Conservation (phyloP, 92 coral and sea anemone genomes). For the Actinostola sp. region DNA sequence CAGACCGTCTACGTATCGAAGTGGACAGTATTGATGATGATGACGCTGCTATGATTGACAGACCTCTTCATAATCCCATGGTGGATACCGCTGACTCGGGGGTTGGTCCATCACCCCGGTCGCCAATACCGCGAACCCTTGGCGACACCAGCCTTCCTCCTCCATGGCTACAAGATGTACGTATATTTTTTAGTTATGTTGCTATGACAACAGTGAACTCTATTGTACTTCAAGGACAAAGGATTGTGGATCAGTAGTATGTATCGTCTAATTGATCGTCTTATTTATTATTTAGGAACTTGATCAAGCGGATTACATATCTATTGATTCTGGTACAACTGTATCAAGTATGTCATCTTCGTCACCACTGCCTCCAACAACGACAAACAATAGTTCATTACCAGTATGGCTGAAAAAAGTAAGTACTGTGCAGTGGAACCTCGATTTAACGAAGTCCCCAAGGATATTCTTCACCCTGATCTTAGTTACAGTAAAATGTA, state of each 20-base stretch:
- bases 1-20: slow-evolving; percentile 73
- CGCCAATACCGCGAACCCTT: slow-evolving; percentile 72
- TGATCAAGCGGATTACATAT: slow-evolving; percentile 82
- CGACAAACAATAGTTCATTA: slow-evolving; percentile 66
- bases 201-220: not conserved
- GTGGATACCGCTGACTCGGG: slow-evolving; percentile 95
- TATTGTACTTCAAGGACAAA: no score
- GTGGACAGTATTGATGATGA: slow-evolving; percentile 51
- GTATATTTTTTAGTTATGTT: not conserved
- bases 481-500: no score
- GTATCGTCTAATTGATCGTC: not conserved
- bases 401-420: slow-evolving; percentile 90
- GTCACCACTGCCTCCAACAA: slow-evolving; percentile 18
- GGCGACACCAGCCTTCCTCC: slow-evolving; percentile 82
- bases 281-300: slow-evolving; percentile 59
- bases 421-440: slow-evolving; percentile 8
- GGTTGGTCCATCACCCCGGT: slow-evolving; percentile 90
- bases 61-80: slow-evolving; percentile 51
- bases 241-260: not conserved
- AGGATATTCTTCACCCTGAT: no score
- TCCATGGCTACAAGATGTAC: slow-evolving; percentile 94
- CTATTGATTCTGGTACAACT: slow-evolving; percentile 56
- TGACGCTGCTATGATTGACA: slow-evolving; percentile 58
- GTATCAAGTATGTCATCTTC: slow-evolving; percentile 44
- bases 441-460: no score